These are phyloP conservation scores for Coelogynopora nodosa DNA, from an alignment of 2,888 invertebrate species.

Conservation along the genomic window DNA sequence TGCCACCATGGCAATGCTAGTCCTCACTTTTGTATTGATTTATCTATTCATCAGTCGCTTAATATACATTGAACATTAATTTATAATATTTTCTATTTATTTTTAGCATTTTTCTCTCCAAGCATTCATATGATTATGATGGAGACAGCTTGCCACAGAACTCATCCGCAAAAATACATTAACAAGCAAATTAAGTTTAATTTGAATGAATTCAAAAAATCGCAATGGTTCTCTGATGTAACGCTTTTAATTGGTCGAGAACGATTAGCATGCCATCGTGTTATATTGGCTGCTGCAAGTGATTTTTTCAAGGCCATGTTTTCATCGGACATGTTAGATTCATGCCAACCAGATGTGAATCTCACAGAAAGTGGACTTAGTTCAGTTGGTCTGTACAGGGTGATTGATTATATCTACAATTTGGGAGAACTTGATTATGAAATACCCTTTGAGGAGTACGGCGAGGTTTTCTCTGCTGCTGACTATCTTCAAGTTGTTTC, in stretches of 20 bases:
- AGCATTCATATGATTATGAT: too few relatives aligned
- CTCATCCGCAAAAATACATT: not conserved
- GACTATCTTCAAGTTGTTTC: conserved; percentile 4
- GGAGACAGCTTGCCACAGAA: not conserved
- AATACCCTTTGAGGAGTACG: conserved; percentile 10
- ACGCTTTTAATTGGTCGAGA: conserved; percentile 8
- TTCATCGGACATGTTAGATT: conserved; percentile 49
- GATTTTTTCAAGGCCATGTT: conserved; percentile 62
- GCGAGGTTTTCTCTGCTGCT: not conserved
- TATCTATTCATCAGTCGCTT: too few relatives aligned
- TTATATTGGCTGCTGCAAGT: conserved; percentile 59
- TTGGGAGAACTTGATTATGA: not conserved
- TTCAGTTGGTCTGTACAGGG: not conserved
- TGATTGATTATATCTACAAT: not conserved
- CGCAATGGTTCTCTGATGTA: not conserved
- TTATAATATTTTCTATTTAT: too few relatives aligned
- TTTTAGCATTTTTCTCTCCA: too few relatives aligned
- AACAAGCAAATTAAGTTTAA: not conserved
- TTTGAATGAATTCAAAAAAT: conserved; percentile 1
- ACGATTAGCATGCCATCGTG: conserved; percentile 42
- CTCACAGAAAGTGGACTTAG: not conserved
- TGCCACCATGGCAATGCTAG: too few relatives aligned
- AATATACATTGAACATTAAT: too few relatives aligned
- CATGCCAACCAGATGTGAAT: not conserved
- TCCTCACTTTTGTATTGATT: too few relatives aligned